These are phyloP conservation scores for Armadillidium nasatum DNA, from an alignment of 1,140 invertebrate genomes.

Conservation along the genomic window DNA sequence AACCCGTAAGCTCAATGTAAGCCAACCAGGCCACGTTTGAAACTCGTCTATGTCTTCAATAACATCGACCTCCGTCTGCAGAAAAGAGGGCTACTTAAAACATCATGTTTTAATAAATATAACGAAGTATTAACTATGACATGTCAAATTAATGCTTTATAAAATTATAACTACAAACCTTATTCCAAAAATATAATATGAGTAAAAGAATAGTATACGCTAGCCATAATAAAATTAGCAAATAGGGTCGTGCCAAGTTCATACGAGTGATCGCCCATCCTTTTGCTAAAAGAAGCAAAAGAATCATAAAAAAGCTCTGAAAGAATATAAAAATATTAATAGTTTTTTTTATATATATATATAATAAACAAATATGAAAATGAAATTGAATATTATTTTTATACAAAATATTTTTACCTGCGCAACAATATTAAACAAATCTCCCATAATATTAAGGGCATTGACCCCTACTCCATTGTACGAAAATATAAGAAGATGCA, in stretches of 20 bases:
- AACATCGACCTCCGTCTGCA: constrained; percentile 86
- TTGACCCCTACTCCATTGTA: constrained; percentile 79
- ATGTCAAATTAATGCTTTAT: neutral
- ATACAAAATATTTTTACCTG: constrained; percentile 58
- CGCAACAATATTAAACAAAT: constrained; percentile 85
- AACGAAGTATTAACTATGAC: too few species aligned
- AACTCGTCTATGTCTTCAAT: constrained; percentile 95
- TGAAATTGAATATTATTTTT: neutral
- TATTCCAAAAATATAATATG: constrained; percentile 90
- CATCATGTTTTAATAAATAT: too few species aligned
- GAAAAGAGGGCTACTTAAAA: neutral
- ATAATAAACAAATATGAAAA: neutral
- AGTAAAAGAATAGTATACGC: constrained; percentile 86
- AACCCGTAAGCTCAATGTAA: constrained; percentile 78
- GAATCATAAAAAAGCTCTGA: constrained; percentile 68
- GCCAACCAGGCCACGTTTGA: constrained; percentile 92
- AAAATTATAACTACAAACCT: constrained; percentile 60
- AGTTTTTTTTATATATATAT: neutral
- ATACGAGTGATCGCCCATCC: constrained; percentile 92
- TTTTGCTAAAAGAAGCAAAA: constrained; percentile 88
- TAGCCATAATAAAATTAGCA: constrained; percentile 86
- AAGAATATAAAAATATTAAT: neutral
- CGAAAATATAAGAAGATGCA: constrained; percentile 85
- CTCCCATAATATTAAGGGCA: constrained; percentile 73
- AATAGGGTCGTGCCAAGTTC: constrained; percentile 75